A percentile compares a stretch with the other conserved stretches of the same genome.
These are phyloP conservation scores for Glyphotaelius pellucidus DNA, from an alignment of 2,888 invertebrate genomes.

Conservation along the genomic window DNA sequence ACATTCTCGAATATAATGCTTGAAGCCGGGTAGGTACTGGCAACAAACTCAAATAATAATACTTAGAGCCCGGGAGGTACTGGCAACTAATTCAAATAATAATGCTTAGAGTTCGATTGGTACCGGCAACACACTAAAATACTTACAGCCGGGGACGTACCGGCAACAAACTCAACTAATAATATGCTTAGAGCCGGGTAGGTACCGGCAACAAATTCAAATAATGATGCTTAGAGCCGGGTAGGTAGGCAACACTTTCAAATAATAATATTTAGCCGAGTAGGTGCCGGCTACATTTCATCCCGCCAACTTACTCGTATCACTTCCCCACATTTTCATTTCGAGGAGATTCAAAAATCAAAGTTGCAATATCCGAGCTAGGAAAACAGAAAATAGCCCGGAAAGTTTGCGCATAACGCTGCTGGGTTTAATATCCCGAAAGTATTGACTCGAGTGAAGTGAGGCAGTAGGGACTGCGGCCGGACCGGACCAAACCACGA, in stretches of 20 bases:
- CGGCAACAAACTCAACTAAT: too few species aligned
- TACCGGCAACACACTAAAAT: too few species aligned
- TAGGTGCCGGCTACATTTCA: not conserved
- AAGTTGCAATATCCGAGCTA: conserved; percentile 10
- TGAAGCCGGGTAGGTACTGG: not conserved
- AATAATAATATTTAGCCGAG: not conserved
- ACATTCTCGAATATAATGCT: too few species aligned
- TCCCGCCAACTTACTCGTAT: not conserved
- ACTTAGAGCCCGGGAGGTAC: too few species aligned
- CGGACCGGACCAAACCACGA: conserved; percentile 2
- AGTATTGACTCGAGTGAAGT: conserved; percentile 31
- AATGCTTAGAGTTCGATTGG: too few species aligned
- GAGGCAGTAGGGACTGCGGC: not conserved
- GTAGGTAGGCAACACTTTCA: not conserved
- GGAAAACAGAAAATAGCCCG: not conserved
- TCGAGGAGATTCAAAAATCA: not conserved
- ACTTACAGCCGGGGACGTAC: too few species aligned
- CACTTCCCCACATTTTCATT: not conserved
- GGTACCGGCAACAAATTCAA: too few species aligned
- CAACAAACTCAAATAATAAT: too few species aligned
- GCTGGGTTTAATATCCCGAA: conserved; percentile 28
- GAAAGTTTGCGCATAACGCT: conserved; percentile 19
- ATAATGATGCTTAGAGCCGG: too few species aligned
- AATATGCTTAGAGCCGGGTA: too few species aligned
- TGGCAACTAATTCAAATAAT: not conserved